Evolutionary conservation across 1,140 invertebrate species (phyloP).

Genomic region (Drosophila parabipectinata): DNA sequence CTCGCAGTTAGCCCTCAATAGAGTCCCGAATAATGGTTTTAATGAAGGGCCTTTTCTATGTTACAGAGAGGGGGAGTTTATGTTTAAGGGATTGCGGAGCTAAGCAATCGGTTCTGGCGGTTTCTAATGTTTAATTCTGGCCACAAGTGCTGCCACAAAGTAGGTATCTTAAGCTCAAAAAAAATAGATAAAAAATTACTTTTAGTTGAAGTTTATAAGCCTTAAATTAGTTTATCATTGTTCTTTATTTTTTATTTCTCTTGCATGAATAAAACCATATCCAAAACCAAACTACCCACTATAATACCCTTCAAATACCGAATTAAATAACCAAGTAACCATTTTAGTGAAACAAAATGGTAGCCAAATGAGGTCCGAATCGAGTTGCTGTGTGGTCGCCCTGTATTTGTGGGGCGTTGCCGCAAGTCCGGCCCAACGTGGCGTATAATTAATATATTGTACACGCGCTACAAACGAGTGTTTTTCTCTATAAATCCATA

Average conservation of each 20-base stretch:
- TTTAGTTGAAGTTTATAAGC: neutral
- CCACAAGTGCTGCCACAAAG: too few species aligned
- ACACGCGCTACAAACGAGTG: conserved; percentile 53
- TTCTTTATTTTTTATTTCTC: neutral
- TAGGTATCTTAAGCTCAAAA: too few species aligned
- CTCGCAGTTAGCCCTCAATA: conserved; percentile 34
- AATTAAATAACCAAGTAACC: conserved; percentile 35
- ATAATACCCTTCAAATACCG: neutral
- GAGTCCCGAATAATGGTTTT: conserved; percentile 17
- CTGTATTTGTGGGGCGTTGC: conserved; percentile 46
- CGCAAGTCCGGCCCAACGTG: conserved; percentile 54
- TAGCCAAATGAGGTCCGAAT: conserved; percentile 28
- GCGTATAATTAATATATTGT: conserved; percentile 79
- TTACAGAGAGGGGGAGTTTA: neutral
- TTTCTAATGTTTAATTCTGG: neutral
- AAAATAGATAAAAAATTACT: too few species aligned
- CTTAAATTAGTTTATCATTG: too few species aligned
- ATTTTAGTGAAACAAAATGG: conserved; percentile 60
- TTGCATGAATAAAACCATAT: too few species aligned
- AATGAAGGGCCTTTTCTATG: conserved; percentile 12
- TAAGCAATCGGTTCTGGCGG: neutral
- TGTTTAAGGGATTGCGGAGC: neutral
- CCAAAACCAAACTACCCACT: neutral
- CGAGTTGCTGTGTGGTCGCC: conserved; percentile 34
- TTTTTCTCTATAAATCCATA: conserved; percentile 48